Evolutionary conservation across 2,797 vertebrate species (phyloP).

Genomic region (Enteromius anoplus): DNA sequence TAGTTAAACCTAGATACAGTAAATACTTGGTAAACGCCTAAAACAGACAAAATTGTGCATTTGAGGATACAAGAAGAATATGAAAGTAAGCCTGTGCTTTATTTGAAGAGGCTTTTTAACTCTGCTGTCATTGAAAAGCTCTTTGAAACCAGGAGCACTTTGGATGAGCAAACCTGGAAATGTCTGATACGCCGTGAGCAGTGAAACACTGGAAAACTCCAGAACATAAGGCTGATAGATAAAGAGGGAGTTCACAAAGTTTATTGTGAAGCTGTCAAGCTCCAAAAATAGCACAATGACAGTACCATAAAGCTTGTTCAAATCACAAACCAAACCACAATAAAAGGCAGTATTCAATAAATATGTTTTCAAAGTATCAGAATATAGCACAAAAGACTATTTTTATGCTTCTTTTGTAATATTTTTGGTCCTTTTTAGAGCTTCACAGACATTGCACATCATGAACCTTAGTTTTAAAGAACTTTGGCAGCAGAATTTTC

Average conservation of each 20-base stretch:
- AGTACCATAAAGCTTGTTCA: not conserved
- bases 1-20: conserved; percentile 44
- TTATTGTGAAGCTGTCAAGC: not conserved
- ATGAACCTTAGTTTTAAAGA: not conserved
- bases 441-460: not conserved
- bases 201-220: conserved; percentile 15
- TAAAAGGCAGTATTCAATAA: not conserved
- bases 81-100: conserved; percentile 40
- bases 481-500: not conserved
- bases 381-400: not conserved
- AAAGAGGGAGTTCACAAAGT: not conserved
- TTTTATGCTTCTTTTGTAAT: conserved; percentile 3
- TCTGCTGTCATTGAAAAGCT: conserved; percentile 36
- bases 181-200: conserved; percentile 34
- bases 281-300: not conserved
- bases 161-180: conserved; percentile 11
- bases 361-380: not conserved
- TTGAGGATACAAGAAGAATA: conserved; percentile 26
- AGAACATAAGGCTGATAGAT: conserved; percentile 7
- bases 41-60: conserved; percentile 28
- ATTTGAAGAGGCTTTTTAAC: conserved; percentile 34
- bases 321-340: too few relatives aligned
- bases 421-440: not conserved
- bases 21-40: not conserved
- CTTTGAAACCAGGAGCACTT: conserved; percentile 12